Base-by-base conservation (phyloP, 2,888 invertebrate genomes). In the Agrotis segetum region DNA sequence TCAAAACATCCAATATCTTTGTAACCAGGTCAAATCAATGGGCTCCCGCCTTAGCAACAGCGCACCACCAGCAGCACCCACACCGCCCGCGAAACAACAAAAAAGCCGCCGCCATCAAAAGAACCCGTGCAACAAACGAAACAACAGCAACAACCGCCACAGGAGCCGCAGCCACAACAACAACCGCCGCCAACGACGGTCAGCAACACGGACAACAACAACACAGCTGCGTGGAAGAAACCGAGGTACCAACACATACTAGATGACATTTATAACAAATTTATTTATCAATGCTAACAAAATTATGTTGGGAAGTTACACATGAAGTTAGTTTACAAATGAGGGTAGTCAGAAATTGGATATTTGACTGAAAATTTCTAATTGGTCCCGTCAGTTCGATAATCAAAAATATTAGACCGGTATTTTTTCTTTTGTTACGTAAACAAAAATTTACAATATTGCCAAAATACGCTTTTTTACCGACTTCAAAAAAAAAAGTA, bases 21-120 rank as follows among this genome's bases (percentile, higher is more conserved):
- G 1, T 3, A 7, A 16, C 17, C 98, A 99, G 86, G 95, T 96
- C 68, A 96, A 96, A 62, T 96, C 96, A 0, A 83, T 95, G 76
- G 95, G 96, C 0, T 92, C 96, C 4, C 92, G 96, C 0, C 85
- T 96, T 1, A 98, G 96, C 55, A 97, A 96, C 0, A 97, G 76
- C 4, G 70, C 79, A 79, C 13, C 84, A 21, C 97, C 97, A 11
- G 97, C 95, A 86, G 97, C 97, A 55, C 97, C 62, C 9, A 52
- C 83, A 84, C 86, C 73, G 81, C 60, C 63, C 82, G 83, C 61
- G 60, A 75, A 74, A 68, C 53, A 74, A 79, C 67, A 67, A 50
- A 79, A 82, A 82, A 79, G 53, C 70, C 50, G 6, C 84, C 74
- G 34, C 29, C 70, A 74, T 76, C 67, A 64, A 50, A 79, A 79